Evolutionary conservation across 1,140 invertebrate genomes (phyloP), one percentile per base, ranked within the genome.

Genomic region (Pseudomyrmex flavicornis): DNA sequence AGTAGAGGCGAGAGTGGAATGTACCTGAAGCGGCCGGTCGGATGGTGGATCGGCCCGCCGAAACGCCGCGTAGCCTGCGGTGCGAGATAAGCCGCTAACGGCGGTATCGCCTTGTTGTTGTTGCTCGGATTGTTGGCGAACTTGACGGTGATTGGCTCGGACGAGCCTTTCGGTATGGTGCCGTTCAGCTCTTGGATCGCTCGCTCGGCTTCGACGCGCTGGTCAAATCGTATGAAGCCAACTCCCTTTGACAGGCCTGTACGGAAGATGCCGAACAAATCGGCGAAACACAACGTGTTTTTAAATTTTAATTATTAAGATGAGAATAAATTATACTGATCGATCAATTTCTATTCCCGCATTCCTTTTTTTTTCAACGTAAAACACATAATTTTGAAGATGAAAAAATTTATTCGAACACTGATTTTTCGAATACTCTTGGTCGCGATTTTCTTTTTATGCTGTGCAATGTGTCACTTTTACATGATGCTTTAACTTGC

Each of bases 91-190:
- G 98, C 98, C 50, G 98, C 97, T 92, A 99, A 95, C 50, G 98
- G 98, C 89, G 97, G 97, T 93, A 98, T 96, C 83, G 97, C 97
- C 94, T 98, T 98, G 92, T 97, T 97, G 95, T 98, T 98, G 95
- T 98, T 98, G 95, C 98, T 98, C n/a, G 98, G 98, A 94, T 99
- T 99, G 95, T 99, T 99, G 84, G 99, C 99, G 95, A 99, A 99
- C 95, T 99, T 99, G 84, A 99, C 99, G 54, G 98, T 99, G 90
- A 99, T 99, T 54, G 98, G 98, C 94, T 99, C 99, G 80, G 98
- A 97, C 68, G 98, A 98, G 89, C 98, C 98, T 94, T 98, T 99
- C 69, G 97, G 99, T 95, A 99, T 98, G 86, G 98, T 98, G 83
- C 99, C 99, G 94, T 99, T 99, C 89, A 99, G 95, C 95, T 99